These are phyloP conservation scores for Miniopterus natalensis DNA, from an alignment of 2,113 vertebrate species.

Conservation along the genomic window DNA sequence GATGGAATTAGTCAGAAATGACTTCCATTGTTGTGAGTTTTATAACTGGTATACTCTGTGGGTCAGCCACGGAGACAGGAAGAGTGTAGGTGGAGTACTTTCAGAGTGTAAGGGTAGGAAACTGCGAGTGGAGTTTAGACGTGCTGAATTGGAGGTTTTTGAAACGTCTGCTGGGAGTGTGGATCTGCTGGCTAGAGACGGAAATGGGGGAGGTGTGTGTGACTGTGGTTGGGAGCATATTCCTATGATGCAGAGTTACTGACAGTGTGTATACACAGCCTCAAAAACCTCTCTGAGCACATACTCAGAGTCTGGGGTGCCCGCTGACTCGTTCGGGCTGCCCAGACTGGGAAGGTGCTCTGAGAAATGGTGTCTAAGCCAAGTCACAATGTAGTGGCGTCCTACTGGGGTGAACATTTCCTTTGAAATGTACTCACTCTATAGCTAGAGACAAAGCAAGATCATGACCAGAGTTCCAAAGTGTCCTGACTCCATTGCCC, in stretches of 20 bases:
- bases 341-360: neutral
- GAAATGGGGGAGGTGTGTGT: neutral
- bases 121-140: neutral
- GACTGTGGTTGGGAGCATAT: neutral
- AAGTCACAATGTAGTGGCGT: neutral
- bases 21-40: neutral
- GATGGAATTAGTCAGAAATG: neutral
- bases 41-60: neutral
- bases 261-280: neutral
- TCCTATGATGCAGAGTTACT: neutral
- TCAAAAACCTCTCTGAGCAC: neutral
- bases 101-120: neutral
- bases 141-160: neutral
- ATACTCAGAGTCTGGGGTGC: neutral
- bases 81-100: neutral
- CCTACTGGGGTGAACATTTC: neutral
- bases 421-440: neutral
- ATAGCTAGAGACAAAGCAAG: neutral
- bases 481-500: neutral
- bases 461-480: neutral
- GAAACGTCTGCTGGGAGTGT: neutral
- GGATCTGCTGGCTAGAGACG: neutral
- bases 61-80: neutral
- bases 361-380: neutral
- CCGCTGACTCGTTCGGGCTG: neutral